phyloP scores from a whole-genome alignment of 2,888 invertebrate species.

The Melieria crassipennis region DNA sequence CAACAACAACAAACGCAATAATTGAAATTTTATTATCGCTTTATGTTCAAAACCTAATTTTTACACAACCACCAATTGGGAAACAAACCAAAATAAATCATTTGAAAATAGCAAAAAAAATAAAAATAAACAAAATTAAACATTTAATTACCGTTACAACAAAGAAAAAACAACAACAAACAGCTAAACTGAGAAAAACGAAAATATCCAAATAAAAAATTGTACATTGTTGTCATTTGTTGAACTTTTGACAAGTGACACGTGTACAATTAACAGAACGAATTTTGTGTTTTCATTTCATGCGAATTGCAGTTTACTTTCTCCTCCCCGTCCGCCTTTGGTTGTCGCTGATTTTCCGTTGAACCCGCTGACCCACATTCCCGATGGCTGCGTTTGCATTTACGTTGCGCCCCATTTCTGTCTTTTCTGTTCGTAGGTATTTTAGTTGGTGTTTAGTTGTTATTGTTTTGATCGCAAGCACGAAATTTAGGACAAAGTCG shows the following conservation, averaged over 20 bases:
- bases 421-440: no score
- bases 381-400: no score
- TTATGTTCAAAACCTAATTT: neutral
- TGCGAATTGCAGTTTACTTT: neutral
- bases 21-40: no score
- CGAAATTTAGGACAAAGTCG: no score
- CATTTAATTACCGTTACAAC: neutral
- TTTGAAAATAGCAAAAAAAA: conserved; percentile 1
- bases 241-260: conserved; percentile 17
- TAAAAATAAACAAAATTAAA: conserved; percentile 6
- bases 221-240: conserved; percentile 43
- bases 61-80: neutral
- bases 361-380: neutral
- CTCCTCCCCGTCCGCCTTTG: neutral
- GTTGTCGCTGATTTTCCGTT: neutral
- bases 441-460: no score
- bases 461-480: no score
- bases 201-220: conserved; percentile 51
- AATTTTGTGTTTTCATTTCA: conserved; percentile 14
- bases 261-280: conserved; percentile 23
- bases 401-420: no score
- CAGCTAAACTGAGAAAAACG: conserved; percentile 31
- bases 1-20: no score
- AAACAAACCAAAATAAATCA: neutral
- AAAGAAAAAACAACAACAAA: neutral